Base-by-base conservation (phyloP, 2,888 invertebrate genomes). In the Amaurobius ferox region DNA sequence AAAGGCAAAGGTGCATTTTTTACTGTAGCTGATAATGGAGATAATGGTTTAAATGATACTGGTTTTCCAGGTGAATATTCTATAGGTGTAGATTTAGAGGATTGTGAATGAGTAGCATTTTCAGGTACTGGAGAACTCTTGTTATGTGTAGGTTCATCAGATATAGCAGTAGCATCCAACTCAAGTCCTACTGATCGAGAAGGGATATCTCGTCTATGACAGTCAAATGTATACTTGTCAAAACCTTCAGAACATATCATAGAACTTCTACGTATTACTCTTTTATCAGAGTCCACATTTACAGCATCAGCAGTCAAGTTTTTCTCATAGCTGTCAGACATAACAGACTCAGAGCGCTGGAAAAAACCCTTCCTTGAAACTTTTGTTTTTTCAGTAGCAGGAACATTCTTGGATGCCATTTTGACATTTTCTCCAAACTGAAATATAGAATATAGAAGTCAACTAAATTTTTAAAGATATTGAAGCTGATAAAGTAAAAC, bases 191-290 rank as follows among this genome's bases (percentile, higher is more conserved):
- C 23, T 35, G 86, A 76, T 40, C 79, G 70, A n/a, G 40, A n/a
- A 40, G 88, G 79, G 61, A 86, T 48, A 29, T 78, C 77, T 19
- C 68, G 32, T 67, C 62, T 71, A 71, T 88, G 88, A 55, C 88
- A 88, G 73, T 89, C 89, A 86, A 71, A 88, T 23, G 87, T 87
- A 40, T 88, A 88, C 44, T 89, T 89, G 72, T 89, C 89, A 67
- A 76, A 76, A n/a, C 81, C 85, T 76, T 85, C 80, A 61, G 88
- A 88, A 32, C 88, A 86, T 23, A 88, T 88, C 79, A 88, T 74
- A 40, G 88, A 88, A 74, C 88, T 88, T 19, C 88, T 68, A 0
- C 86, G 74, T 30, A 88, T 67, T 6, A 88, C 28, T n/a, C 76
- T 74, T 44, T 73, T 67, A 71, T 72, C 72, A 29, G 64, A 71